Evolutionary conservation across 23 tunicate species (phyloP).

Genomic region (Oikopleura dioica): DNA sequence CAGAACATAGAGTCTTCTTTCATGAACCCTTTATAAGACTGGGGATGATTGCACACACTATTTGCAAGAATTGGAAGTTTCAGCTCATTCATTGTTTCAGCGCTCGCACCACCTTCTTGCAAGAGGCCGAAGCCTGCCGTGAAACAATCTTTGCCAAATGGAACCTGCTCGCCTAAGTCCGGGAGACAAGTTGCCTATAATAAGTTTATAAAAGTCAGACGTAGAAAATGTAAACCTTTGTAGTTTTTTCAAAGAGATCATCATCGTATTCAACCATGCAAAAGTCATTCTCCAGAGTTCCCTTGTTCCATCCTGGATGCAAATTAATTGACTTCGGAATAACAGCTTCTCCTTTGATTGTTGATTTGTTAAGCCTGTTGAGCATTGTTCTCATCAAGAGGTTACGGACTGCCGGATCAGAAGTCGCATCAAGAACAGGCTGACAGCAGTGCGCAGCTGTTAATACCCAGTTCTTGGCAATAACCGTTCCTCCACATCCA

Average conservation of each 20-base stretch:
- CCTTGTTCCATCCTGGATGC: background rate
- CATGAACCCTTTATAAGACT: constrained; percentile 20
- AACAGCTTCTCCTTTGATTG: background rate
- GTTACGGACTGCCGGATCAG: background rate
- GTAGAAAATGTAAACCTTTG: too few relatives aligned
- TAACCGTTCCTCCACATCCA: constrained; percentile 3
- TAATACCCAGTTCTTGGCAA: background rate
- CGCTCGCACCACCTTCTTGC: background rate
- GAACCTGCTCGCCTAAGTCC: background rate
- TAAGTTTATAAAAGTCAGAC: too few relatives aligned
- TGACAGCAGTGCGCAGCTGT: constrained; percentile 14
- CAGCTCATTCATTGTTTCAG: background rate
- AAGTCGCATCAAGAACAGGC: constrained; percentile 1
- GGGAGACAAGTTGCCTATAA: constrained; percentile 1
- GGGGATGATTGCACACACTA: constrained; percentile 35
- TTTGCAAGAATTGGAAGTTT: constrained; percentile 18
- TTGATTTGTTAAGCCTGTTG: background rate
- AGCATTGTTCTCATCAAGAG: background rate
- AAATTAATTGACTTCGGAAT: background rate
- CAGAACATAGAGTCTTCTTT: background rate
- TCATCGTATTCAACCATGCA: background rate
- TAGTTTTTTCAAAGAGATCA: background rate
- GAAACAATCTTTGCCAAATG: background rate
- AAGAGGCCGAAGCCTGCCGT: background rate
- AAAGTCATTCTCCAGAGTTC: background rate